Percentiles rank a stretch among this genome's conserved stretches.
These are phyloP conservation scores for Pelusios castaneus DNA, from an alignment of 2,113 vertebrate species.

Conservation along the genomic window DNA sequence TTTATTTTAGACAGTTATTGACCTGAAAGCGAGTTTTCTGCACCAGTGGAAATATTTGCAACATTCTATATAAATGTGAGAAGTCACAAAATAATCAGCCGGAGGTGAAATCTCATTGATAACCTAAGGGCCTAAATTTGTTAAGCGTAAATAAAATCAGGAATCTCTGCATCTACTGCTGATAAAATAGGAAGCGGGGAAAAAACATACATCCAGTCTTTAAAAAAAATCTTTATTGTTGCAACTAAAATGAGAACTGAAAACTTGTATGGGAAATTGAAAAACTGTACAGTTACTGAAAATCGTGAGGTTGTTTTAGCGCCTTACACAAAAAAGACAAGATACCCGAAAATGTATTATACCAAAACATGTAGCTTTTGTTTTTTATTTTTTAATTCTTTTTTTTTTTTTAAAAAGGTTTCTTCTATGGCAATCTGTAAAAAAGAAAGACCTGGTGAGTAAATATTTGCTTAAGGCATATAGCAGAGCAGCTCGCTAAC, in stretches of 20 bases:
- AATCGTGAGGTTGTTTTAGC: constrained; percentile 76
- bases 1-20: background rate
- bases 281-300: constrained; percentile 77
- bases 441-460: constrained; percentile 80
- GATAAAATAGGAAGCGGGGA: background rate
- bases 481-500: constrained; percentile 81
- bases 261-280: constrained; percentile 74
- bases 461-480: constrained; percentile 85
- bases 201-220: constrained; percentile 51
- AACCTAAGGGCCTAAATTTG: fast-evolving
- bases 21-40: background rate
- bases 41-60: background rate
- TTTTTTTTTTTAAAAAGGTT: constrained; percentile 75
- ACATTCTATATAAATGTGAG: background rate
- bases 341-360: constrained; percentile 75
- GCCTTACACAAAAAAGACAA: constrained; percentile 75
- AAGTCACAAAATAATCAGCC: background rate
- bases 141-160: fast-evolving
- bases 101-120: background rate
- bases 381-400: constrained; percentile 41
- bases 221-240: constrained; percentile 83
- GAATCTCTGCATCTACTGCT: fast-evolving
- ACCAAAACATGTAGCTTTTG: constrained; percentile 74
- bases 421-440: constrained; percentile 79
- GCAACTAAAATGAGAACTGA: constrained; percentile 82